phyloP scores from a whole-genome alignment of 2,113 vertebrate species.

The Melanocharis versteri region DNA sequence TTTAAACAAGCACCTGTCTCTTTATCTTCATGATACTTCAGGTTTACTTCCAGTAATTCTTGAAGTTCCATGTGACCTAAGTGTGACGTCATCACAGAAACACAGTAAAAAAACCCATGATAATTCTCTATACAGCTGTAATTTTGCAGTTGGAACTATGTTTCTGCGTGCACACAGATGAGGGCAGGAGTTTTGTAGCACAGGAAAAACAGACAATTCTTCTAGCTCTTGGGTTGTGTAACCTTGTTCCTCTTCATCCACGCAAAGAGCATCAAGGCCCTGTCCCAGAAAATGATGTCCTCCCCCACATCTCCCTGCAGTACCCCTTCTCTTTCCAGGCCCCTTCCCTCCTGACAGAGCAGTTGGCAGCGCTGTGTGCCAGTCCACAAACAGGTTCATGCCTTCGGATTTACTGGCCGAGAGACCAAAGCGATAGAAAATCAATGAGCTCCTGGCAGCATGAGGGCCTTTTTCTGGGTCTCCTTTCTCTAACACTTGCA shows the following conservation, averaged over 20 bases:
- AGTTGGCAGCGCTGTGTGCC: background rate
- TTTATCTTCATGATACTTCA: background rate
- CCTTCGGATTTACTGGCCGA: background rate
- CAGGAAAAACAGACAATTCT: background rate
- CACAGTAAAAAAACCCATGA: fast-evolving
- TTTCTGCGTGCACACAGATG: background rate
- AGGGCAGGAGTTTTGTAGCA: background rate
- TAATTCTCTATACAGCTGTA: background rate
- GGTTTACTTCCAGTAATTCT: background rate
- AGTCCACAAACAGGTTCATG: background rate
- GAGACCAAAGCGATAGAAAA: background rate
- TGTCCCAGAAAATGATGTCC: background rate
- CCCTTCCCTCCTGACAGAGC: background rate
- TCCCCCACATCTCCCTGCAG: background rate
- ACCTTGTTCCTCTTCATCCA: background rate
- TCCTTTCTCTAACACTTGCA: background rate
- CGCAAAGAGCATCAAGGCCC: background rate
- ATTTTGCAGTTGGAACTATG: background rate
- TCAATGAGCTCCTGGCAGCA: background rate
- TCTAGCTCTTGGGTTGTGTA: background rate
- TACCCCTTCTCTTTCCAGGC: background rate
- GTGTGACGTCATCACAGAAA: background rate
- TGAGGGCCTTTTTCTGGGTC: background rate
- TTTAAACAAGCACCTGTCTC: background rate
- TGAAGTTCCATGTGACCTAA: background rate